A percentile compares a stretch with the other conserved stretches of the same genome.
Conservation (phyloP, 2,113 vertebrate genomes). For the Parus major region DNA sequence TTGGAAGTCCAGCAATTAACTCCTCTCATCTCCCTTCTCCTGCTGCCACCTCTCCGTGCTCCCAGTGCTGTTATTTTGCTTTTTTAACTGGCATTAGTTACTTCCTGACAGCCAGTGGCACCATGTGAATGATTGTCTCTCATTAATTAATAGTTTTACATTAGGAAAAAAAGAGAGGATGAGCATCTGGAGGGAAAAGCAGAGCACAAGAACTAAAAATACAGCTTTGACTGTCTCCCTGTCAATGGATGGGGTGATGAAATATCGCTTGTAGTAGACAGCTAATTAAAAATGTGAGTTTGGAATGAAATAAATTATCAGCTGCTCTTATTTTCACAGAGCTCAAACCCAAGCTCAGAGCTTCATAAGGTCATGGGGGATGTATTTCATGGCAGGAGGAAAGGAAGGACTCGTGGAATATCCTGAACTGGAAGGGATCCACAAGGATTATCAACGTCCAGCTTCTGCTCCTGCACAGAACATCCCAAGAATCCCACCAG, state of each 20-base stretch:
- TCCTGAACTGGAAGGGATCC: neutral
- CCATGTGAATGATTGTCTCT: neutral
- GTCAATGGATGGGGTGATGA: neutral
- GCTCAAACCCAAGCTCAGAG: neutral
- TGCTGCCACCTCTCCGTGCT: neutral
- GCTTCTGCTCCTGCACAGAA: neutral
- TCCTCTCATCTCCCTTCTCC: neutral
- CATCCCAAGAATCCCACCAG: no score
- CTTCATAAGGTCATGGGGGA: fast-evolving
- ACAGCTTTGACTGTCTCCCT: neutral
- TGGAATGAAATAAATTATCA: neutral
- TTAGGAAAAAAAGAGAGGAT: neutral
- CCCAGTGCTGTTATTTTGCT: neutral
- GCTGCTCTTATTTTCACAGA: neutral
- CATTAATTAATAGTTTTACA: slow-evolving; percentile 52
- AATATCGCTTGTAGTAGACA: neutral
- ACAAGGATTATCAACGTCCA: neutral
- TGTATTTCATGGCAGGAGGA: fast-evolving
- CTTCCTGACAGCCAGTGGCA: neutral
- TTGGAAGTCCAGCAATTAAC: slow-evolving; percentile 7
- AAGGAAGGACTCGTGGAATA: neutral
- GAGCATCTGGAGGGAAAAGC: neutral
- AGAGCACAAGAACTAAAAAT: neutral
- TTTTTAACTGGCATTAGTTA: neutral
- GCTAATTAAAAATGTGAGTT: slow-evolving; percentile 1